Base-by-base conservation (phyloP, 2,888 invertebrate species). In the Phortica magna region DNA sequence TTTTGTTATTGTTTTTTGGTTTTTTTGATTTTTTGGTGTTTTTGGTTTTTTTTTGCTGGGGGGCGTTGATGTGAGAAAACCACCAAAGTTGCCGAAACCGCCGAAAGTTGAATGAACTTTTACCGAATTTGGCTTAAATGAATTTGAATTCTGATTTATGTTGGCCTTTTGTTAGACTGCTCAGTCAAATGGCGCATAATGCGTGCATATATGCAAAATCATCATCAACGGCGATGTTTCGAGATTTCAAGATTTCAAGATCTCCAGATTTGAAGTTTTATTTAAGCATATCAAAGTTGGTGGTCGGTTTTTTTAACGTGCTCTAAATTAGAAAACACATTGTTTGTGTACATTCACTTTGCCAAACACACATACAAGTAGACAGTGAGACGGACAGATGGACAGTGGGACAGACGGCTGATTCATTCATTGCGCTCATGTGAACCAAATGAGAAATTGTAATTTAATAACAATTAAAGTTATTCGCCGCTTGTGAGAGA, bases 381-480 rank as follows among this genome's bases (percentile, higher is more conserved):
- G 31, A 4, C 5, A 31, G 31, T 31, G 31, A 31, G 31, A 31
- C 53, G 59, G 10, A 59, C 61, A 31, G 31, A 31, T 4, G 5
- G 31, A 31, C 31, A 31, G 31, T 4, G 31, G 5, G 31, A 31
- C 31, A 31, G 5, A 31, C 22, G 74, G 67, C 22, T 76, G 67
- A 74, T 76, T 73, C 70, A 77, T 75, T 78, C 79, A 76, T 17
- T 42, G 22, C 10, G 10, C 10, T 70, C 68, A 79, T 82, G 82
- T 82, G 82, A 82, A 82, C 82, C 78, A 79, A 76, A 83, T 77
- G 77, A 75, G n/a, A 71, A 79, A 75, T 64, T 76, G 86, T 88
- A 86, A 86, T 88, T 86, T 85, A 86, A 86, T 86, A 87, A 86
- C 87, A 86, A 88, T 88, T 86, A 85, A 88, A 88, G 81, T 80